Evolutionary conservation across 2,888 invertebrate species (phyloP), one percentile per base, ranked within the genome.

Genomic region (Arenicola marina): DNA sequence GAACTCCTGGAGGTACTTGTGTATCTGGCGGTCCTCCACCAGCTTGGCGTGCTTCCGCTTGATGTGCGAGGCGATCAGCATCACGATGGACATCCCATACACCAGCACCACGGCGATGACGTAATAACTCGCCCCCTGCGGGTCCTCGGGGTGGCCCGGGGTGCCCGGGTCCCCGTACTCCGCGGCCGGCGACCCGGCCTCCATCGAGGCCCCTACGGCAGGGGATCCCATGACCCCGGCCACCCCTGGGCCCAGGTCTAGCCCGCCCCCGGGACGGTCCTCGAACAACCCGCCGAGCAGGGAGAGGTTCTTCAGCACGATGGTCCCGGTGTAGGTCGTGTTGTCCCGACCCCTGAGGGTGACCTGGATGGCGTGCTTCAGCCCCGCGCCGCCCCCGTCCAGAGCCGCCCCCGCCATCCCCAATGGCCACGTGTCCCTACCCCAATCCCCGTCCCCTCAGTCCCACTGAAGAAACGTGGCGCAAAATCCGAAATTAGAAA

Each of bases 41-140:
- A 65, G 53, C 60, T 72, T 72, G 7, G 63, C 58, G 43, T 69
- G 69, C 18, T 70, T 66, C 1, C 72, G 63, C 31, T 81, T 76
- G 55, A 82, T 80, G 70, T 81, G 81, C 11, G 82, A 82, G 4
- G 81, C 81, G 28, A 82, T 82, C 75, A 82, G 78, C 76, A 80
- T 76, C 7, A 82, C 80, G 31, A 81, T 81, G 4, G 81, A 81
- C 51, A 82, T 72, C 1, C 80, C 82, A 66, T 81, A 82, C 34
- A 82, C 80, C 44, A 82, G 67, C 26, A 82, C 78, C n/a, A 82
- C 82, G 11, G 81, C 80, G 0, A 81, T 76, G 28, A 82, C 81
- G 69, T 80, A 82, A 68, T 80, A 81, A 1, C 78, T 70, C 18
- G 81, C 80, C 1, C 81, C 81, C 3, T 62, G 51, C 21, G 62